Evolutionary conservation across 2,113 vertebrate genomes (phyloP).

Genomic region (Sarotherodon lohbergeri): DNA sequence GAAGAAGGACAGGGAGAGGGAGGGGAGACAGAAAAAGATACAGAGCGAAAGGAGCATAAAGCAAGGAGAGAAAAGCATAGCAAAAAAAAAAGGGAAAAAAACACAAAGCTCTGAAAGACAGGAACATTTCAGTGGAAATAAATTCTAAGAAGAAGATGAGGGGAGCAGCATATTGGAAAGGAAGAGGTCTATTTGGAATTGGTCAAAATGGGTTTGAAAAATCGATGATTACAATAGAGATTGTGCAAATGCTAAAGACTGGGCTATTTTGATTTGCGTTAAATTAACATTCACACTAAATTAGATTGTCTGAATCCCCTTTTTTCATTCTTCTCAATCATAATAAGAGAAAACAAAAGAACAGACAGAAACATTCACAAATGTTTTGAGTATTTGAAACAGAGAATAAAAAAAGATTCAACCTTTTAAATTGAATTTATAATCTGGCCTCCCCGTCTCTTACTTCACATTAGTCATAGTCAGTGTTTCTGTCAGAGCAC

Average conservation of each 20-base stretch:
- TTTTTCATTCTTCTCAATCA: background rate
- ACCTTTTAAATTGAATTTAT: constrained; percentile 21
- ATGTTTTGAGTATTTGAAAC: background rate
- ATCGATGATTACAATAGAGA: constrained; percentile 5
- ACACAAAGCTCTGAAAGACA: constrained; percentile 56
- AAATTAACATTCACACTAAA: constrained; percentile 2
- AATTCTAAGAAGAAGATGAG: constrained; percentile 44
- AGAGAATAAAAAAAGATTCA: background rate
- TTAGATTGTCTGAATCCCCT: background rate
- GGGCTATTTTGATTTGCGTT: background rate
- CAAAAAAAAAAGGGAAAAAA: background rate
- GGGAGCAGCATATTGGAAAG: constrained; percentile 12
- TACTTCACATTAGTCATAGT: constrained; percentile 9
- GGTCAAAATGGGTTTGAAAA: constrained; percentile 10
- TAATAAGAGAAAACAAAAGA: background rate
- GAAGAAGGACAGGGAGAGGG: constrained; percentile 55
- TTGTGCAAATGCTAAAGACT: background rate
- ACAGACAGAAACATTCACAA: background rate
- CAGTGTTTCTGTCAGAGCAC: background rate
- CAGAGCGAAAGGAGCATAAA: constrained; percentile 53
- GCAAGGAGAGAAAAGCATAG: constrained; percentile 37
- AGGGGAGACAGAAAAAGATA: constrained; percentile 66
- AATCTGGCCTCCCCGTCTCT: constrained; percentile 13
- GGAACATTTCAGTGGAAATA: constrained; percentile 59
- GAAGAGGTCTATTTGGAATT: constrained; percentile 12